Conservation (phyloP, 2,113 vertebrate species). For the Hemicordylus capensis region DNA sequence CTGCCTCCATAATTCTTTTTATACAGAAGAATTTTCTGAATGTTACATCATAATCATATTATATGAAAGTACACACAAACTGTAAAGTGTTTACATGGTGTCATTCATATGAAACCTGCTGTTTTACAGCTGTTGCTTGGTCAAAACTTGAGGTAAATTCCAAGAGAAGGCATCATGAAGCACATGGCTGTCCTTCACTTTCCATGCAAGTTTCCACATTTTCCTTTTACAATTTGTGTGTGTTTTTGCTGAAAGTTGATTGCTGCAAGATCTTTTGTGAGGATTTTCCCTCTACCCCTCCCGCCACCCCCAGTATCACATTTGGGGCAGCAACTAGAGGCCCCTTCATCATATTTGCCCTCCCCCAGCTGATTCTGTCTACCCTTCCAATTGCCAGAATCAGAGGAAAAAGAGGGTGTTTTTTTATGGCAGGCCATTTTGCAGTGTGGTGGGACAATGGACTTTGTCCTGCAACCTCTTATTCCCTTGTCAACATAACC, state of each 20-base stretch:
- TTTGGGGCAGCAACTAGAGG: background rate
- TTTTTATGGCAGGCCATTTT: background rate
- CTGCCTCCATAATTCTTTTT: conserved; percentile 72
- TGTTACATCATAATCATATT: conserved; percentile 67
- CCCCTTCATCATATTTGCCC: background rate
- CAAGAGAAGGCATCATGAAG: conserved; percentile 72
- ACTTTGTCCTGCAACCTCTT: background rate
- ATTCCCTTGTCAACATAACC: background rate
- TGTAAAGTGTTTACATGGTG: conserved; percentile 78
- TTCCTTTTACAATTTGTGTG: conserved; percentile 47
- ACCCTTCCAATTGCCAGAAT: background rate
- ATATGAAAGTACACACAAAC: conserved; percentile 73
- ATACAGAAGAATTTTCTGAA: conserved; percentile 72
- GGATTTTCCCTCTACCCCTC: background rate
- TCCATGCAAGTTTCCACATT: conserved; percentile 63
- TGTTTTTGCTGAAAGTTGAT: conserved; percentile 55
- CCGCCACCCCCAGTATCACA: background rate
- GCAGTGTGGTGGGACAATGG: too few relatives aligned
- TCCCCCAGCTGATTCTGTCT: background rate
- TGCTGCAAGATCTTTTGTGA: conserved; percentile 57
- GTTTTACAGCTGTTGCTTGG: conserved; percentile 58
- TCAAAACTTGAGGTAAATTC: conserved; percentile 71
- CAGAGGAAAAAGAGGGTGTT: background rate
- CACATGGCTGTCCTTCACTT: conserved; percentile 74
- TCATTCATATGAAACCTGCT: conserved; percentile 61